Evolutionary conservation across 2,888 invertebrate species (phyloP).

Genomic region (Caenorhabditis auriculariae): DNA sequence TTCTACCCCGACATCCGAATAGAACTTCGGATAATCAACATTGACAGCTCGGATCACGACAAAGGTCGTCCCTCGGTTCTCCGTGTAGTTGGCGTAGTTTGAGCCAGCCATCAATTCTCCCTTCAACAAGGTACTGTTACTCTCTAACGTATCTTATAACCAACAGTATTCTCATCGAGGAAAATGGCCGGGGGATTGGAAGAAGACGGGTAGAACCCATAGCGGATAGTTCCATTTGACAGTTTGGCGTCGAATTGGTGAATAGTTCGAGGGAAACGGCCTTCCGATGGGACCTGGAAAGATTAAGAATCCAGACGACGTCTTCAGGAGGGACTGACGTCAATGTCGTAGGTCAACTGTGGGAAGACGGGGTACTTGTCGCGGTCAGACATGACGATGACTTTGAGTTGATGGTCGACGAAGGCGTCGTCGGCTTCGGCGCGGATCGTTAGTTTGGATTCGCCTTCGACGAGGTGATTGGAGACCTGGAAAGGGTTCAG

Average conservation of each 20-base stretch:
- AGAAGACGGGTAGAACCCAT: constrained; percentile 43
- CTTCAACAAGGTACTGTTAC: constrained; percentile 5
- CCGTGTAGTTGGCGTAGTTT: constrained; percentile 13
- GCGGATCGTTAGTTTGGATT: constrained; percentile 29
- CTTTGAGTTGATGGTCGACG: constrained; percentile 40
- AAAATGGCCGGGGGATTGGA: constrained; percentile 32
- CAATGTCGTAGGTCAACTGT: constrained; percentile 54
- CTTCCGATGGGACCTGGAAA: constrained; percentile 25
- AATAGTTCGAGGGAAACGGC: constrained; percentile 30
- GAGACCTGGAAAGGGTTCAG: constrained; percentile 28
- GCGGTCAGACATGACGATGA: constrained; percentile 58
- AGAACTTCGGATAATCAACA: constrained; percentile 41
- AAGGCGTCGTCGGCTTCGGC: constrained; percentile 31
- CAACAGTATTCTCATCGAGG: constrained; percentile 45
- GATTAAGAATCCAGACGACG: constrained; percentile 4
- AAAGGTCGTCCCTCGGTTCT: constrained; percentile 34
- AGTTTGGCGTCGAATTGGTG: constrained; percentile 39
- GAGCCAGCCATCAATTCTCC: constrained; percentile 36
- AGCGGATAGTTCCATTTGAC: constrained; percentile 34
- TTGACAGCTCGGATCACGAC: constrained; percentile 58
- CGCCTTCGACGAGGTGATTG: constrained; percentile 28
- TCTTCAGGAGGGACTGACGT: constrained; percentile 20
- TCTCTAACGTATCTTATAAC: background rate
- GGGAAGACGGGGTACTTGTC: constrained; percentile 62
- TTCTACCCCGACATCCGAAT: constrained; percentile 57